Conservation (phyloP, 2,113 vertebrate genomes). For the Equus quagga region DNA sequence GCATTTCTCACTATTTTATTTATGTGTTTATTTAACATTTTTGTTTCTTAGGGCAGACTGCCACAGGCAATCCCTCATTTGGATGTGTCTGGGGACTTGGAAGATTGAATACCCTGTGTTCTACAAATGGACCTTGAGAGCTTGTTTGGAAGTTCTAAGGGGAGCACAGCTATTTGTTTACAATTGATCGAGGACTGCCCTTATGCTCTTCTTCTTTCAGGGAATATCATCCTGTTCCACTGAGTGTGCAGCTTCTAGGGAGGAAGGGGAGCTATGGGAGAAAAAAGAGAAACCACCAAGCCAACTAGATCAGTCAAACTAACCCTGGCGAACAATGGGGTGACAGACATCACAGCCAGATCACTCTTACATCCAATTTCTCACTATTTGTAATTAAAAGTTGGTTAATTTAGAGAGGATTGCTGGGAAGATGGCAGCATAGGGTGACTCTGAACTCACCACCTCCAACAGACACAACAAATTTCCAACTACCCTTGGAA, state of each 20-base stretch:
- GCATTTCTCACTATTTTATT: neutral
- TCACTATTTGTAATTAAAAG: neutral
- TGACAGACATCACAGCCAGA: neutral
- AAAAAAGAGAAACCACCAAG: neutral
- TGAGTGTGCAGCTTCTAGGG: neutral
- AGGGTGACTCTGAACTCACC: no score
- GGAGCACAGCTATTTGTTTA: neutral
- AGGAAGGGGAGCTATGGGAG: neutral
- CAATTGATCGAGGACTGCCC: neutral
- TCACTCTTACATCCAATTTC: neutral
- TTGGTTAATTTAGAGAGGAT: neutral
- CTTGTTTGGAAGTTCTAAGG: neutral
- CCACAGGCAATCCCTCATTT: no score
- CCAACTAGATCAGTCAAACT: neutral
- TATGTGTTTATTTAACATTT: no score
- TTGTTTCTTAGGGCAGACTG: no score
- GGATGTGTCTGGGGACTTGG: neutral
- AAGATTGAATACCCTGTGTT: neutral
- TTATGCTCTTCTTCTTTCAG: neutral
- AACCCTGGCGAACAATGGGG: neutral
- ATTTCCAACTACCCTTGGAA: no score
- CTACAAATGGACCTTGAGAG: neutral
- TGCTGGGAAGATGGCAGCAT: no score
- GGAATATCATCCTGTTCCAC: neutral
- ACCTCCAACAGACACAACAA: no score